These are phyloP conservation scores for Chloroclysta siterata DNA, from an alignment of 2,888 invertebrate genomes.

Conservation along the genomic window DNA sequence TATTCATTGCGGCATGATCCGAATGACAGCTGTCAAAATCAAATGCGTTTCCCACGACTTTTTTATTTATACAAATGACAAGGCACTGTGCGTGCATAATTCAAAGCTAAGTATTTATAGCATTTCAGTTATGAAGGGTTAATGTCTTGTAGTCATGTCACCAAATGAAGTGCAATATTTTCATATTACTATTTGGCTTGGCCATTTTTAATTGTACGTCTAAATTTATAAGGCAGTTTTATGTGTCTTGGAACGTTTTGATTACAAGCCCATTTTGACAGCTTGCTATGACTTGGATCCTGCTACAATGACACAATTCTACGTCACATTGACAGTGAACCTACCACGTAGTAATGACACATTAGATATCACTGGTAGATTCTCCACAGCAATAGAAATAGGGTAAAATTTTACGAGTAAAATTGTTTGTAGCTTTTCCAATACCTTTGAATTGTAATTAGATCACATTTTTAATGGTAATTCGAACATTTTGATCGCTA, in stretches of 20 bases:
- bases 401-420: conserved; percentile 49
- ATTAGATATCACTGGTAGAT: conserved; percentile 65
- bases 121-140: conserved; percentile 9
- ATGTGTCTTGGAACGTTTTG: neutral
- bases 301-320: conserved; percentile 27
- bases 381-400: conserved; percentile 75
- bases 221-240: neutral
- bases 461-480: neutral
- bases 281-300: conserved; percentile 20
- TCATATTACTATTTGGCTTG: neutral
- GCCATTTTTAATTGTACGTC: neutral
- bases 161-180: conserved; percentile 17
- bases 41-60: conserved; percentile 25
- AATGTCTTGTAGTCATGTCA: conserved; percentile 9
- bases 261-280: neutral
- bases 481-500: too few relatives aligned
- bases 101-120: conserved; percentile 16
- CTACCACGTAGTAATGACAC: conserved; percentile 64
- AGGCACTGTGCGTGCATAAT: conserved; percentile 18
- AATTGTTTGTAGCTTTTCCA: conserved; percentile 43
- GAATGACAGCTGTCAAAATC: conserved; percentile 32
- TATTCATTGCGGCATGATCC: conserved; percentile 36
- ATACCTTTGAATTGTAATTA: too few relatives aligned
- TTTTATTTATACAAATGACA: conserved; percentile 22
- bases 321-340: conserved; percentile 32